Conservation (phyloP, 2,888 invertebrate genomes). For the Nymphalis polychloros region DNA sequence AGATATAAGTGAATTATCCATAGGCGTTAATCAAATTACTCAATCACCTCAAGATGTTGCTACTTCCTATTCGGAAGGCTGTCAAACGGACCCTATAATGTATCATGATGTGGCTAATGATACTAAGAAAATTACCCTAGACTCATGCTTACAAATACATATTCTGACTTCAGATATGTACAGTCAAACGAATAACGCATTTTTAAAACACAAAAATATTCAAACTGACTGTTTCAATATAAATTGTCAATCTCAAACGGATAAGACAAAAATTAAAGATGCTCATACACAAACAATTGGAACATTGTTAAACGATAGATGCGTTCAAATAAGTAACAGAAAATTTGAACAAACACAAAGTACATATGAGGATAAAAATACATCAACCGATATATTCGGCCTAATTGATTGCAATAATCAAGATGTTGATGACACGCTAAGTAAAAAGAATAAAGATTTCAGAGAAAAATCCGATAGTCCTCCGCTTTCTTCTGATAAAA, state of each 20-base stretch:
- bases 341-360: slow-evolving; percentile 45
- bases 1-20: slow-evolving; percentile 60
- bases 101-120: slow-evolving; percentile 67
- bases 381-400: slow-evolving; percentile 44
- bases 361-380: slow-evolving; percentile 46
- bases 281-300: slow-evolving; percentile 57
- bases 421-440: slow-evolving; percentile 31
- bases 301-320: slow-evolving; percentile 54
- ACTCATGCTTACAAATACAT: slow-evolving; percentile 65
- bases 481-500: slow-evolving; percentile 69
- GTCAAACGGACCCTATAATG: slow-evolving; percentile 71
- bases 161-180: slow-evolving; percentile 64
- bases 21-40: slow-evolving; percentile 65
- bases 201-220: slow-evolving; percentile 64
- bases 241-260: slow-evolving; percentile 63
- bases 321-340: slow-evolving; percentile 51
- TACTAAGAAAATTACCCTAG: slow-evolving; percentile 66
- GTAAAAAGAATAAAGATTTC: slow-evolving; percentile 22
- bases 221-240: slow-evolving; percentile 57
- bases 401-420: slow-evolving; percentile 25
- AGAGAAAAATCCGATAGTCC: slow-evolving; percentile 75
- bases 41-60: slow-evolving; percentile 70
- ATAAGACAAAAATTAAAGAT: slow-evolving; percentile 59
- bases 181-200: slow-evolving; percentile 65
- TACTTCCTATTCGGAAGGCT: slow-evolving; percentile 64